phyloP scores from a whole-genome alignment of 2,113 vertebrate genomes.

The Diglossa brunneiventris region DNA sequence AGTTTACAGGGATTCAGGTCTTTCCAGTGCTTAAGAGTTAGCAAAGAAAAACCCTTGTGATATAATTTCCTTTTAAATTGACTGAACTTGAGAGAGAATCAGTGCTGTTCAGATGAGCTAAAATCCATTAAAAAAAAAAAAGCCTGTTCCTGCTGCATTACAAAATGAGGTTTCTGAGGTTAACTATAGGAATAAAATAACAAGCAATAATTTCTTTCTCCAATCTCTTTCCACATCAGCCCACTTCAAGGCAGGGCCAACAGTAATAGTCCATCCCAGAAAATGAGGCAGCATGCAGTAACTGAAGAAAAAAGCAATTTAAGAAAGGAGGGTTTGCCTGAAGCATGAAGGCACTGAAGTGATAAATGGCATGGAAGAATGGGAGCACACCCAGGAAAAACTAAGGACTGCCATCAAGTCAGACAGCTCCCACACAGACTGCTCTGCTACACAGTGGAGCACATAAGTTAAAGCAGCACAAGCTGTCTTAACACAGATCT shows the following conservation, averaged over 20 bases:
- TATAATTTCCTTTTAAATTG: neutral
- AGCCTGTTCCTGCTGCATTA: neutral
- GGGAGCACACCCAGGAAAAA: neutral
- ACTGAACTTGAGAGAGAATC: neutral
- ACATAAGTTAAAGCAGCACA: neutral
- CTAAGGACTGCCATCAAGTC: neutral
- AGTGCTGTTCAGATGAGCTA: neutral
- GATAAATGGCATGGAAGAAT: neutral
- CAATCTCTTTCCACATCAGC: neutral
- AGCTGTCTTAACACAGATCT: neutral
- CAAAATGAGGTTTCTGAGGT: neutral
- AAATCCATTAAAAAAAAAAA: neutral
- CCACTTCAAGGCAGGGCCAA: neutral
- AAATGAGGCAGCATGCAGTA: neutral
- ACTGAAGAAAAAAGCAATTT: neutral
- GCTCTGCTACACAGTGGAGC: neutral
- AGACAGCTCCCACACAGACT: neutral
- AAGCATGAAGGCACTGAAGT: neutral
- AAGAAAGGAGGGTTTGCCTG: neutral
- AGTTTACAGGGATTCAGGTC: neutral
- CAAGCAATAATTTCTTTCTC: neutral
- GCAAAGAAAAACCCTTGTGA: neutral
- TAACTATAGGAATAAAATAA: neutral
- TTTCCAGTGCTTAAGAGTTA: neutral
- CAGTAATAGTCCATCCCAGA: neutral